A percentile compares a stretch with the other conserved stretches of the same genome.
These are phyloP conservation scores for Chaetodon auriga DNA, from an alignment of 2,113 vertebrate species.

Conservation along the genomic window DNA sequence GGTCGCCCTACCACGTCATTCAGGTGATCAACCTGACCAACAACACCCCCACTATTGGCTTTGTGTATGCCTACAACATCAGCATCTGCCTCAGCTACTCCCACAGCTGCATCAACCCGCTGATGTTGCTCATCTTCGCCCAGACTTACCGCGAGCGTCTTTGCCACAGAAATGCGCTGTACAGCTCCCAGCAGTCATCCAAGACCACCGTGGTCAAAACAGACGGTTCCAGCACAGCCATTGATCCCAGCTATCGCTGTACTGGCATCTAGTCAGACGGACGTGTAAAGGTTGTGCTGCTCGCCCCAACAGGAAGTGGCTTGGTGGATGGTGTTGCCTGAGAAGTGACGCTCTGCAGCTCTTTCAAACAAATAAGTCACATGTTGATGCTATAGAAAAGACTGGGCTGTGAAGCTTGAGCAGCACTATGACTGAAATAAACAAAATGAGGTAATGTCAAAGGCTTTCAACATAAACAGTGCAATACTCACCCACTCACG, in stretches of 20 bases:
- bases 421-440: constrained; percentile 7
- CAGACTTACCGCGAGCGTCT: constrained; percentile 87
- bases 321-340: not conserved
- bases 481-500: not conserved
- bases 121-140: constrained; percentile 86
- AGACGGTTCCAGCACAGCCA: constrained; percentile 73
- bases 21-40: constrained; percentile 87
- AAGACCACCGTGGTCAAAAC: constrained; percentile 81
- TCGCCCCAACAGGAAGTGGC: not conserved
- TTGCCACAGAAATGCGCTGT: constrained; percentile 63
- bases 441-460: not conserved
- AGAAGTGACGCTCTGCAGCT: not conserved
- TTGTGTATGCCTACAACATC: constrained; percentile 86
- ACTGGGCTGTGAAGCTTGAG: not conserved
- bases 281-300: constrained; percentile 4
- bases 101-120: constrained; percentile 89
- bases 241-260: constrained; percentile 70
- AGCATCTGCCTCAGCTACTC: constrained; percentile 89
- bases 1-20: constrained; percentile 88
- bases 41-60: constrained; percentile 76
- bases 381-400: not conserved
- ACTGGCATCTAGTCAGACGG: constrained; percentile 71
- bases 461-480: not conserved
- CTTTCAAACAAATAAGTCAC: not conserved
- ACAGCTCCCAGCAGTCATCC: constrained; percentile 76